These are phyloP conservation scores for Sebastes hopkinsi DNA, from an alignment of 2,797 vertebrate genomes.

Conservation along the genomic window DNA sequence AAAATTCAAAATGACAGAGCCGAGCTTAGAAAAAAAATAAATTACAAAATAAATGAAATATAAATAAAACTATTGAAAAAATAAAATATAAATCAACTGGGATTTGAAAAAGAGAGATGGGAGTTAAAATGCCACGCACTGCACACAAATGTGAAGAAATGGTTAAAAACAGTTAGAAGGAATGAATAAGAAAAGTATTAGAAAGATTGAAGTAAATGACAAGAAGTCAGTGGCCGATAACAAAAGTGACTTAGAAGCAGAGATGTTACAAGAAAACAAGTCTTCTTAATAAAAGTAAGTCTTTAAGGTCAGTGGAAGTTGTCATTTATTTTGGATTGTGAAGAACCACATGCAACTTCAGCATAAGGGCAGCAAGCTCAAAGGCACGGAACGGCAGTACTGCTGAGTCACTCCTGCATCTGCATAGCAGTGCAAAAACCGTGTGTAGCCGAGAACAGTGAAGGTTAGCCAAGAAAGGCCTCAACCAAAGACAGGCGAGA, in stretches of 20 bases:
- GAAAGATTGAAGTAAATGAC: background rate
- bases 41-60: background rate
- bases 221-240: background rate
- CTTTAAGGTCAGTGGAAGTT: background rate
- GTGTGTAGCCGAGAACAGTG: background rate
- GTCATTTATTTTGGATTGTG: background rate
- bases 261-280: background rate
- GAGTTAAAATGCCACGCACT: constrained; percentile 2
- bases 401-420: constrained; percentile 64
- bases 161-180: background rate
- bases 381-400: constrained; percentile 5
- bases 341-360: background rate
- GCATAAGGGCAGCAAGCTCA: background rate
- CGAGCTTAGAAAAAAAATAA: background rate
- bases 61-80: background rate
- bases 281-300: background rate
- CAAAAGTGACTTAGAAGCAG: background rate
- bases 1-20: background rate
- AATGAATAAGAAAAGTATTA: background rate
- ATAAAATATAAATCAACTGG: background rate
- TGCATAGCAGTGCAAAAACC: constrained; percentile 34
- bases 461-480: constrained; percentile 5
- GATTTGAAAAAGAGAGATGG: background rate
- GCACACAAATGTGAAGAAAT: constrained; percentile 19
- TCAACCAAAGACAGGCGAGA: background rate